Base-by-base conservation (phyloP, 1,140 invertebrate genomes). In the Mizuhopecten yessoensis region DNA sequence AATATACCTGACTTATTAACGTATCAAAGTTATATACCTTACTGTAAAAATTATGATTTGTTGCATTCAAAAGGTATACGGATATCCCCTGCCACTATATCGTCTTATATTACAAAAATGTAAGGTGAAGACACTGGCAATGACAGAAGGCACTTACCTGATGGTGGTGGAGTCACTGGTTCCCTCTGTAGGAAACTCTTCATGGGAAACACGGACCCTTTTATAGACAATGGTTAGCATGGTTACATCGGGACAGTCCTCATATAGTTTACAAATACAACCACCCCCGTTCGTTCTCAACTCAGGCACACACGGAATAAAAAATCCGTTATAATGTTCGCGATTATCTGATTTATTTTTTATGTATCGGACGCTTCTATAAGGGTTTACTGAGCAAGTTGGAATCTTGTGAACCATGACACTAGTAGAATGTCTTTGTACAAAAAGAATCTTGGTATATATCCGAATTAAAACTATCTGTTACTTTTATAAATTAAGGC, bases 121-220 rank as follows among this genome's bases (percentile, higher is more conserved):
- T 49, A 20, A n/a, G n/a, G n/a, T n/a, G n/a, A n/a, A 75, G 1
- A 75, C 36, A 39, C n/a, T 75, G n/a, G 5, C 23, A 5, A 13
- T 45, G 10, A 75, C 2, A 29, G 57, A 29, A 3, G 36, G n/a
- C 29, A n/a, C 57, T 75, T 75, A 75, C 57, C 57, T 29, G 9
- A n/a, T 75, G 23, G 5, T 75, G 57, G 20, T 9, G 57, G 57
- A 5, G 15, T 75, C 57, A 1, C 57, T 75, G 9, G n/a, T 13
- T 75, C 57, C 57, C n/a, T 29, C 9, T 23, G 23, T 5, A n/a
- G 23, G 29, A 29, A 75, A 75, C 57, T 75, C 57, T 75, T 75
- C 57, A 75, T 75, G 29, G 57, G n/a, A 75, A 75, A 75, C 57
- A 75, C 57, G 29, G 57, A 75, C 57, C 57, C 57, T 75, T 49